phyloP scores from a whole-genome alignment of 2,888 invertebrate genomes.

The Crocallis elinguaria region DNA sequence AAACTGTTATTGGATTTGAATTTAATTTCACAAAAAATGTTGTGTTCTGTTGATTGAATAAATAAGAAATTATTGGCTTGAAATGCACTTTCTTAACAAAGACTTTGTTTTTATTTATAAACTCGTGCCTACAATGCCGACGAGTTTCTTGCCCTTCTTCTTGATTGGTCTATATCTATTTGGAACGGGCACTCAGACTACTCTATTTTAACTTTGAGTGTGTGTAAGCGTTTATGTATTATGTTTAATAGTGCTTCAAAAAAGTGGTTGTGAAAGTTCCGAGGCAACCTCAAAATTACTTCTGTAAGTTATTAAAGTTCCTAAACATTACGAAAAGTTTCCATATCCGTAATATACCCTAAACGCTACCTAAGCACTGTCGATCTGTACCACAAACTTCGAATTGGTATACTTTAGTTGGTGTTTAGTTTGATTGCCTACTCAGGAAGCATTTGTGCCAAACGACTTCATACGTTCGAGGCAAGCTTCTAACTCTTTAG shows the following conservation, averaged over 20 bases:
- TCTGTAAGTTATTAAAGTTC: slow-evolving; percentile 8
- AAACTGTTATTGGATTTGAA: slow-evolving; percentile 33
- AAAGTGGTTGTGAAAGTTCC: no score
- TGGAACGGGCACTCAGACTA: no score
- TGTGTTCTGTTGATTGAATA: slow-evolving; percentile 12
- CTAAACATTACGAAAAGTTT: slow-evolving; percentile 14
- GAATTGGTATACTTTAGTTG: slow-evolving; percentile 23
- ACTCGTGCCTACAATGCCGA: no score
- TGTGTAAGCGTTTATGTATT: no score
- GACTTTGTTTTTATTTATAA: neutral
- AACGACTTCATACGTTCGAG: slow-evolving; percentile 8
- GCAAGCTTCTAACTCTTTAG: neutral
- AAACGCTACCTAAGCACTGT: slow-evolving; percentile 12
- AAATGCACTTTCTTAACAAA: neutral
- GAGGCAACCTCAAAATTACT: neutral
- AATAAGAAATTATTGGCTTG: neutral
- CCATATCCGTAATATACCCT: slow-evolving; percentile 6
- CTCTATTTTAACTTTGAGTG: no score
- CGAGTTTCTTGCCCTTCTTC: no score
- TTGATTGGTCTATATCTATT: no score
- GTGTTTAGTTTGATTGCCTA: slow-evolving; percentile 24
- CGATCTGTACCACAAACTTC: slow-evolving; percentile 11
- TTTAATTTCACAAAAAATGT: slow-evolving; percentile 13
- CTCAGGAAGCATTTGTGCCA: slow-evolving; percentile 18
- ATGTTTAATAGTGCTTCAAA: no score